Evolutionary conservation across 2,888 invertebrate species (phyloP).

Genomic region (Aphidoletes aphidimyza): DNA sequence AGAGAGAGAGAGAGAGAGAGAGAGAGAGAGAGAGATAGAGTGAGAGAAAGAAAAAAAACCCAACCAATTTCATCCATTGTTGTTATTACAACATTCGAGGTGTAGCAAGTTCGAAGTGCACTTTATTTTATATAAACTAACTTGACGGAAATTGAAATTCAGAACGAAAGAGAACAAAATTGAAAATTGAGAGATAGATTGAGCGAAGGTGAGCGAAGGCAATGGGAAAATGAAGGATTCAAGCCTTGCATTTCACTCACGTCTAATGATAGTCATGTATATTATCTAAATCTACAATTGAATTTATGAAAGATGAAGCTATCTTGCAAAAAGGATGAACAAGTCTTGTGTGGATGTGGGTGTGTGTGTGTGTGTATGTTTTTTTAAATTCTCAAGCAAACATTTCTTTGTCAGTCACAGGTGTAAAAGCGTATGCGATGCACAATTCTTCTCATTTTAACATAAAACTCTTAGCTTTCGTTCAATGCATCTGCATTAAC

Average conservation of each 20-base stretch:
- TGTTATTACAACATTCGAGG: background rate
- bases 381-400: background rate
- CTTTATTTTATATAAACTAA: background rate
- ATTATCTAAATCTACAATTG: conserved; percentile 21
- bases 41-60: background rate
- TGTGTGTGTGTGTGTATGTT: too few species aligned
- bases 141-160: background rate
- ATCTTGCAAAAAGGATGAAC: background rate
- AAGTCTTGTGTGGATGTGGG: too few species aligned
- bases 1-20: too few species aligned
- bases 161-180: too few species aligned
- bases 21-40: too few species aligned
- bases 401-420: conserved; percentile 25
- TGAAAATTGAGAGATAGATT: too few species aligned
- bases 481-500: conserved; percentile 30
- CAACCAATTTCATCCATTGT: too few species aligned
- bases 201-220: too few species aligned
- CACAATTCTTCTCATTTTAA: background rate
- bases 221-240: background rate
- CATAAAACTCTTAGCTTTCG: background rate
- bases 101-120: background rate
- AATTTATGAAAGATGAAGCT: conserved; percentile 17
- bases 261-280: background rate
- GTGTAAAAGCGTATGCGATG: background rate
- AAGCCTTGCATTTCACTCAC: background rate